Conservation (phyloP, 2,797 vertebrate genomes). For the Betta splendens region DNA sequence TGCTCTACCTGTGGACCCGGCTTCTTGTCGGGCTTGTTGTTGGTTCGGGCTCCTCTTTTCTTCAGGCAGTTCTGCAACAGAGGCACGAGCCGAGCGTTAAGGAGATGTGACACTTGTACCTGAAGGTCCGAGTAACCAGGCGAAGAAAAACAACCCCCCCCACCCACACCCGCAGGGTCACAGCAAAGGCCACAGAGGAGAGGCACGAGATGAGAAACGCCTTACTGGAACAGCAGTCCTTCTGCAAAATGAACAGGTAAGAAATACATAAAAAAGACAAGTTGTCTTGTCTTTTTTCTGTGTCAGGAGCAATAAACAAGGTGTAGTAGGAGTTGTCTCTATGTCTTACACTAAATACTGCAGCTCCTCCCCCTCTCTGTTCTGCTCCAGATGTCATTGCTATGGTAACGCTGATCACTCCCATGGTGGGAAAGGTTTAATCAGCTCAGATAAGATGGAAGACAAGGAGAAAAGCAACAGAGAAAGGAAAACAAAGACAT, state of each 20-base stretch:
- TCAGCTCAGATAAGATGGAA: slow-evolving; percentile 3
- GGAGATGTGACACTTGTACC: not conserved
- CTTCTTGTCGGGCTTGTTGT: slow-evolving; percentile 94
- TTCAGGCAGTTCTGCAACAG: slow-evolving; percentile 90
- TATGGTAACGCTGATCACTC: slow-evolving; percentile 36
- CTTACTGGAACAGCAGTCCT: too few relatives aligned
- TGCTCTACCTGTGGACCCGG: slow-evolving; percentile 85
- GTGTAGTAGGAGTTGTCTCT: too few relatives aligned
- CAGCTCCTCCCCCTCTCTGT: not conserved
- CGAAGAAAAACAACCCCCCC: too few relatives aligned
- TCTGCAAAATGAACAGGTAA: too few relatives aligned
- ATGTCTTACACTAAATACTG: too few relatives aligned
- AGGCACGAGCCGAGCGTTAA: slow-evolving; percentile 45
- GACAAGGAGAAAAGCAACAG: not conserved
- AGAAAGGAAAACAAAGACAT: not conserved
- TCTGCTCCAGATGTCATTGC: slow-evolving; percentile 14
- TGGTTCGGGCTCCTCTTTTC: slow-evolving; percentile 88
- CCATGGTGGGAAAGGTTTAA: slow-evolving; percentile 25
- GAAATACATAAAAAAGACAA: too few relatives aligned
- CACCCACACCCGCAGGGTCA: too few relatives aligned
- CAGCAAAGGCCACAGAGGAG: too few relatives aligned
- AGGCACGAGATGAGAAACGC: too few relatives aligned
- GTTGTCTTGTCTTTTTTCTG: too few relatives aligned
- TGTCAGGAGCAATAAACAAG: not conserved
- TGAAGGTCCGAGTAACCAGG: too few relatives aligned